Evolutionary conservation across 2,888 invertebrate species (phyloP), one percentile per base, ranked within the genome.

Genomic region (Acronicta psi): DNA sequence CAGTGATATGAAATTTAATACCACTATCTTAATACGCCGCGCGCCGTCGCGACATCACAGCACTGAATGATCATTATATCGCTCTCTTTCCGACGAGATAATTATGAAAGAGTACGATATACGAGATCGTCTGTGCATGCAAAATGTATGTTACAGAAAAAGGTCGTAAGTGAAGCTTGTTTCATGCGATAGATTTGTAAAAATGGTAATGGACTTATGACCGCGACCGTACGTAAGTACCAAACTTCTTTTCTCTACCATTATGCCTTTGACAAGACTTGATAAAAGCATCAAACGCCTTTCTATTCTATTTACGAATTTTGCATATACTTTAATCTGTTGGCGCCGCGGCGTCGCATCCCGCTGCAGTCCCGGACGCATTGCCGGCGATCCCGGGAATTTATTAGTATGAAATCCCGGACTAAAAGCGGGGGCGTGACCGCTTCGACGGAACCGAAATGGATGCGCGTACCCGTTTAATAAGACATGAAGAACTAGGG

Each of bases 281-380:
- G 68, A 55, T 47, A 51, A 46, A 44, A 50, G 7, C 59, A 43
- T 60, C 55, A 63, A 69, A 59, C 51, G 59, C 37, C 74, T 68
- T 80, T 76, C 75, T 74, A 75, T 80, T 79, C 75, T 68, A 80
- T 77, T 75, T 76, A 79, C 77, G 79, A 82, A 80, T 81, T 82
- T 85, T 81, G 77, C 82, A 85, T 83, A 82, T 82, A 84, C n/a
- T n/a, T n/a, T n/a, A 82, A 85, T 83, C 75, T 74, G 54, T 58
- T 76, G 89, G 87, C 88, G 88, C 87, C 88, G 62, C 65, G 59
- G 71, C 73, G 86, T 77, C 87, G 82, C 81, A 77, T 73, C 77
- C 58, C 73, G 68, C 68, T 81, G 83, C 79, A 78, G 77, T 75
- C 77, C 77, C 75, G 79, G 77, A 75, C 80, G 75, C 79, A 66